Evolutionary conservation across 2,113 vertebrate genomes (phyloP).

Genomic region (Cottus gobio): DNA sequence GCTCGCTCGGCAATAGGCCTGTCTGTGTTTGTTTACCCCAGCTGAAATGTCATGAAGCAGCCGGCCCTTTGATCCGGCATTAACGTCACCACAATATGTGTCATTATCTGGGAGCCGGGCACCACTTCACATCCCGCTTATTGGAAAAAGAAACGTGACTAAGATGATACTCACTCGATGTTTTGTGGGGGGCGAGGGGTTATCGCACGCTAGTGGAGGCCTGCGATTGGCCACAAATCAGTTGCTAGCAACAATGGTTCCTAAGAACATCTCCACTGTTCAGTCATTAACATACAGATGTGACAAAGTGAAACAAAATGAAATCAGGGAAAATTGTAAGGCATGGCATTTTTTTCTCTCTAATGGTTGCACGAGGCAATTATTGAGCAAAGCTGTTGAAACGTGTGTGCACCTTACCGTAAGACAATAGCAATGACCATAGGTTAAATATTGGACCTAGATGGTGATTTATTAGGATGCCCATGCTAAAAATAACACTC

Average conservation of each 20-base stretch:
- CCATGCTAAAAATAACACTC: neutral
- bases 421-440: neutral
- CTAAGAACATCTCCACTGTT: neutral
- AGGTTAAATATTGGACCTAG: neutral
- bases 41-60: slow-evolving; percentile 65
- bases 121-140: slow-evolving; percentile 54
- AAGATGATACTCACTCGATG: slow-evolving; percentile 48
- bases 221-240: neutral
- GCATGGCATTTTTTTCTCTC: neutral
- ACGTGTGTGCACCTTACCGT: neutral
- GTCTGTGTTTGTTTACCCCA: slow-evolving; percentile 64
- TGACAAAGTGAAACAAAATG: neutral
- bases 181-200: slow-evolving; percentile 5
- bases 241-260: neutral
- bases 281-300: neutral
- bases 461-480: neutral
- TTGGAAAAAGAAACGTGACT: slow-evolving; percentile 61
- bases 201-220: slow-evolving; percentile 26
- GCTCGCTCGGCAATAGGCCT: slow-evolving; percentile 44
- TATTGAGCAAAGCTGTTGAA: neutral
- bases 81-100: slow-evolving; percentile 65
- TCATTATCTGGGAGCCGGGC: slow-evolving; percentile 64
- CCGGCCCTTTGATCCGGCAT: slow-evolving; percentile 65
- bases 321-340: neutral
- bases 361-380: neutral